These are phyloP conservation scores for Acrobeloides nanus DNA, from an alignment of 2,888 invertebrate species.

Conservation along the genomic window DNA sequence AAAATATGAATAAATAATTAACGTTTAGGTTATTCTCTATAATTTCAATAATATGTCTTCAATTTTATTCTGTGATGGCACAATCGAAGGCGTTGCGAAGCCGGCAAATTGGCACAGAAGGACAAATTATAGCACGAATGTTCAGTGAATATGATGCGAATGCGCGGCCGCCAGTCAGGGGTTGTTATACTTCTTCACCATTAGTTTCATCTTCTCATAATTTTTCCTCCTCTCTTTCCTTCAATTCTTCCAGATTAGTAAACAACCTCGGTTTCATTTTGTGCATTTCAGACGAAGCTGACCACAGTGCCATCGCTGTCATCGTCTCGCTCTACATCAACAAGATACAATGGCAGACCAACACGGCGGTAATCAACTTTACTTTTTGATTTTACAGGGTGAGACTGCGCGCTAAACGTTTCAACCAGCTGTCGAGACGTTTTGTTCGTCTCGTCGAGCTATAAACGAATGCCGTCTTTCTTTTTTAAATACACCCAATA, in stretches of 20 bases:
- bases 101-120: constrained; percentile 39
- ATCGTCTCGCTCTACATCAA: constrained; percentile 44
- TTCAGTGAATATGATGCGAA: constrained; percentile 41
- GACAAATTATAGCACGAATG: constrained; percentile 34
- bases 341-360: constrained; percentile 37
- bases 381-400: not conserved
- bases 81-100: constrained; percentile 25
- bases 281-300: constrained; percentile 32
- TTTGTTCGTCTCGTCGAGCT: no score
- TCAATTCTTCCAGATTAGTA: constrained; percentile 5
- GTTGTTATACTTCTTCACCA: constrained; percentile 15
- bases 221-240: not conserved
- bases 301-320: constrained; percentile 43
- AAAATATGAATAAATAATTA: no score
- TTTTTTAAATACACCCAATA: no score
- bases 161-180: constrained; percentile 47
- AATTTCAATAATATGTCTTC: no score
- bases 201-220: not conserved
- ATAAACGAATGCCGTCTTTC: no score
- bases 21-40: no score
- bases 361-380: constrained; percentile 20
- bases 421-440: no score
- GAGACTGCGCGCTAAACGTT: no score
- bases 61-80: no score
- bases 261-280: no score